phyloP scores from a whole-genome alignment of 2,113 vertebrate species.

The Anser cygnoides region DNA sequence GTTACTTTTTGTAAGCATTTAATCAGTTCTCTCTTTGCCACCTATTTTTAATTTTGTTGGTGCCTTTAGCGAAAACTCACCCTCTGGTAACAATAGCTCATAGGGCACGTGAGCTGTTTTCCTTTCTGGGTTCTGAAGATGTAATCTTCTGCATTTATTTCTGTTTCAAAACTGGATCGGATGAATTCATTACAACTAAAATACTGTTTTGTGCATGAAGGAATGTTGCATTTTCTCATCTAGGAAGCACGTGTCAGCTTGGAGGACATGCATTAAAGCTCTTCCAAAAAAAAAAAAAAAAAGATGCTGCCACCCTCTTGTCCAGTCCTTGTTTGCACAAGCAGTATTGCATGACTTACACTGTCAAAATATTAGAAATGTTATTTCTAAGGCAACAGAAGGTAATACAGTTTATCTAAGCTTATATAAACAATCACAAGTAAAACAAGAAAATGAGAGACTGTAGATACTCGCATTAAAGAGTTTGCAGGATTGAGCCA shows the following conservation, averaged over 20 bases:
- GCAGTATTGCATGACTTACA: neutral
- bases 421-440: neutral
- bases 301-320: neutral
- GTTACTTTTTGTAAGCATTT: neutral
- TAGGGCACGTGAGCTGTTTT: neutral
- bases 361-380: neutral
- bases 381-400: neutral
- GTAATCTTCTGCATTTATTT: neutral
- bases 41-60: conserved; percentile 33
- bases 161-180: neutral
- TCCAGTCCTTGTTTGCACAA: neutral
- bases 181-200: neutral
- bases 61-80: neutral
- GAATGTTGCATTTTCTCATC: neutral
- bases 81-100: neutral
- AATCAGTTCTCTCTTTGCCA: neutral
- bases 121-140: neutral
- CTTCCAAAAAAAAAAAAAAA: neutral
- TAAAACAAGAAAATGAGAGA: neutral
- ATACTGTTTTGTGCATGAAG: neutral
- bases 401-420: neutral
- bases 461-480: neutral
- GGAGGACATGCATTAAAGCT: neutral
- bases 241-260: neutral
- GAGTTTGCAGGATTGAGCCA: neutral